Base-by-base conservation (phyloP, 2,888 invertebrate genomes). In the Ormyrus nitidulus region DNA sequence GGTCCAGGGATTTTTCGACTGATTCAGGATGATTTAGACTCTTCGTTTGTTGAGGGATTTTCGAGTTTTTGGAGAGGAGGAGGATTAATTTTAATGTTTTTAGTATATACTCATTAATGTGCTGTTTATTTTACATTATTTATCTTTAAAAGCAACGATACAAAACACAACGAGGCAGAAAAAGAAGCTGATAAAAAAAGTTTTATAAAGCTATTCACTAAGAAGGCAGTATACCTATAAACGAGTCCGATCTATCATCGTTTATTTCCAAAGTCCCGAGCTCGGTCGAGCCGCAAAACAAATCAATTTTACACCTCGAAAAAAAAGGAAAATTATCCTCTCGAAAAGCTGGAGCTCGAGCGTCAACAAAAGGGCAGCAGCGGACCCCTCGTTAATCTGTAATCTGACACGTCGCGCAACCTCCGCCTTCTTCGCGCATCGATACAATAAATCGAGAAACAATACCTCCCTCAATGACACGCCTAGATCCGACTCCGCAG, bases 391-490 rank as follows among this genome's bases (percentile, higher is more conserved):
- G 19, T 51, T 53, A 72, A 71, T 71, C 70, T 58, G 71, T 65
- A 77, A 77, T 77, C 70, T 58, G 70, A 71, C 64, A 65, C 65
- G 77, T 46, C 53, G 11, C 34, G 61, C 8, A 44, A 10, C 44
- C 65, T 65, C 13, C 13, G 13, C 13, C 49, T 48, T n/a, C 49
- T 1, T 13, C n/a, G 46, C 44, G 34, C 7, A 69, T 62, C 69
- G 62, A 53, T 59, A 19, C 19, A 53, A 66, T 68, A 78, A 61
- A 72, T 72, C 66, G 78, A 72, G 19, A 59, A 49, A 66, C 49
- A 58, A 58, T 74, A 56, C 19, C 19, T 19, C 19, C 19, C 19
- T 19, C 19, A 19, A 19, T 56, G 51, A 51, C 34, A 11, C 59
- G 53, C 5, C 5, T 10, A 34, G 13, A 73, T 64, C 54, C 9